A percentile compares a stretch with the other conserved stretches of the same genome.
These are phyloP conservation scores for Saguinus midas DNA, from an alignment of 2,113 vertebrate genomes.

Conservation along the genomic window DNA sequence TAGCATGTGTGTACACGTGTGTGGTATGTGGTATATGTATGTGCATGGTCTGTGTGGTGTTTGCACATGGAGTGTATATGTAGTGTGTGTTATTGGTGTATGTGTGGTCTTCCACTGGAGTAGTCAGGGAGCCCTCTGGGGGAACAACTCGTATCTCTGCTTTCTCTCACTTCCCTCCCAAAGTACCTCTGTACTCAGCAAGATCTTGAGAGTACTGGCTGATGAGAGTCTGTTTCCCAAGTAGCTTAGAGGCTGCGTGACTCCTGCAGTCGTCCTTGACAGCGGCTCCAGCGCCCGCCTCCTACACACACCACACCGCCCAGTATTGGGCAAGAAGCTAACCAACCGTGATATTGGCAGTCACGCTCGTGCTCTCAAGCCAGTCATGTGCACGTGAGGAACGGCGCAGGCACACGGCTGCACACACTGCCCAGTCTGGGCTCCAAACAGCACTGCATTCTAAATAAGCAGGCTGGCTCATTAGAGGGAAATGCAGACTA, in stretches of 20 bases:
- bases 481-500: not conserved
- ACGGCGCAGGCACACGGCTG: not conserved
- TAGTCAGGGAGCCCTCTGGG: not conserved
- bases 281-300: not conserved
- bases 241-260: not conserved
- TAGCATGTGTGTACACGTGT: not conserved
- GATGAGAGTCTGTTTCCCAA: not conserved
- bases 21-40: not conserved
- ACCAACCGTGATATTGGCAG: constrained; percentile 38
- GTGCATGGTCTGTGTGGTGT: not conserved
- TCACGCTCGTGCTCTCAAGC: not conserved
- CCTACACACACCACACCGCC: not conserved
- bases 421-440: not conserved
- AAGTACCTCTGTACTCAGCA: not conserved
- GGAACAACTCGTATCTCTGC: not conserved
- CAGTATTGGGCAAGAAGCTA: not conserved
- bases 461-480: not conserved
- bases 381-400: not conserved
- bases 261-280: not conserved
- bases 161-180: not conserved
- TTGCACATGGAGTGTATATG: not conserved
- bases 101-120: not conserved
- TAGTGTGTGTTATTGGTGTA: not conserved
- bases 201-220: not conserved
- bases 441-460: not conserved